phyloP scores from a whole-genome alignment of 2,888 invertebrate genomes.

The Polia nebulosa region DNA sequence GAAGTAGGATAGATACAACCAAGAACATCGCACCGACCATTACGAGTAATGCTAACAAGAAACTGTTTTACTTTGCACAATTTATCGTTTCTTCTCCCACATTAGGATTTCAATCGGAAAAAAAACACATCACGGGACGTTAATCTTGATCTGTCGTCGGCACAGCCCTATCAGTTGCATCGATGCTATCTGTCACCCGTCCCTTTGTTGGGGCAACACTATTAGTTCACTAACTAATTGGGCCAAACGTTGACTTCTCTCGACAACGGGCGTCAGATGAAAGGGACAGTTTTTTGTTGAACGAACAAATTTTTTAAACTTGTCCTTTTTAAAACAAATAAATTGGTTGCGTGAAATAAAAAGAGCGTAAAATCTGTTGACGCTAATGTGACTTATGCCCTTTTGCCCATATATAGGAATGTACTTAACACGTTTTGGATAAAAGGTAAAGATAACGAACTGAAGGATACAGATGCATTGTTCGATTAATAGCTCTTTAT shows the following conservation, averaged over 20 bases:
- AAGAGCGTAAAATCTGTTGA: constrained; percentile 9
- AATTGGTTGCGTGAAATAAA: constrained; percentile 16
- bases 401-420: neutral
- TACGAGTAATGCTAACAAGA: neutral
- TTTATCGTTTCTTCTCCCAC: neutral
- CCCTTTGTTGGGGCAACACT: constrained; percentile 73
- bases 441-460: constrained; percentile 7
- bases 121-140: neutral
- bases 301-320: constrained; percentile 28
- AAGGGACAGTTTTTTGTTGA: constrained; percentile 55
- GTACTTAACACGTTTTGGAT: constrained; percentile 27
- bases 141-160: neutral
- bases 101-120: neutral
- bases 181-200: constrained; percentile 58
- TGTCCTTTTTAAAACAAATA: constrained; percentile 46
- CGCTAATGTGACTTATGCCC: neutral
- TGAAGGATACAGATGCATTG: constrained; percentile 20
- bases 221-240: constrained; percentile 86
- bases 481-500: constrained; percentile 26
- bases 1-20: too few relatives aligned
- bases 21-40: neutral
- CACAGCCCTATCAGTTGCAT: constrained; percentile 53
- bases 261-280: constrained; percentile 43
- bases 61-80: neutral
- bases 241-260: constrained; percentile 53